phyloP scores from a whole-genome alignment of 1,140 invertebrate species.

The Drosophila orena region DNA sequence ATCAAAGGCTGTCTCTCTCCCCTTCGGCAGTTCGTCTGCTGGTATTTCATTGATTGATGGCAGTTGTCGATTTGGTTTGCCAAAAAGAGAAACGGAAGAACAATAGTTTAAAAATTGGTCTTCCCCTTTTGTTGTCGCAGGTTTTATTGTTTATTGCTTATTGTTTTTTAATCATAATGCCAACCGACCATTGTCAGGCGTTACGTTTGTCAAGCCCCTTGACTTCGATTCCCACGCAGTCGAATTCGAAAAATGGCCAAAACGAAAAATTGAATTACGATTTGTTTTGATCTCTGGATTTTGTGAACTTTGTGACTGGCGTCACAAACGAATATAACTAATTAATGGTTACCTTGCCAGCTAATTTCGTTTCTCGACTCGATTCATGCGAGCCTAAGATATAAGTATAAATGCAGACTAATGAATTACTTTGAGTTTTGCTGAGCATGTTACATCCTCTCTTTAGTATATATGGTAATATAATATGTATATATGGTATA shows the following conservation, averaged over 20 bases:
- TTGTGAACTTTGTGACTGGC: slow-evolving; percentile 43
- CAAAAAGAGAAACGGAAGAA: slow-evolving; percentile 17
- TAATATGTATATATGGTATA: too few relatives aligned
- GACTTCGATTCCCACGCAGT: slow-evolving; percentile 68
- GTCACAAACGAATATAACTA: slow-evolving; percentile 29
- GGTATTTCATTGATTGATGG: slow-evolving; percentile 65
- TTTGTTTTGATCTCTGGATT: slow-evolving; percentile 29
- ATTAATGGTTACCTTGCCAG: background rate
- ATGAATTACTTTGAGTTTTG: too few relatives aligned
- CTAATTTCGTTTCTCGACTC: too few relatives aligned
- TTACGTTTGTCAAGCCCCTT: slow-evolving; percentile 31
- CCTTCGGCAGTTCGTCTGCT: slow-evolving; percentile 1
- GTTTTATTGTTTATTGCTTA: slow-evolving; percentile 78
- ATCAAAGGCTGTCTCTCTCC: slow-evolving; percentile 52
- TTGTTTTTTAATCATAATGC: slow-evolving; percentile 79
- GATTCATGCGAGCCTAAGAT: too few relatives aligned
- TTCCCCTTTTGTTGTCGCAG: slow-evolving; percentile 20
- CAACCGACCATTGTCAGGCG: slow-evolving; percentile 48
- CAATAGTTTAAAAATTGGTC: slow-evolving; percentile 19
- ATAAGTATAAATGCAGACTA: too few relatives aligned
- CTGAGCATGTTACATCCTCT: too few relatives aligned
- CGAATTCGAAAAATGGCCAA: slow-evolving; percentile 15
- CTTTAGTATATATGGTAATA: too few relatives aligned
- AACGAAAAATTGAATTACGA: slow-evolving; percentile 20
- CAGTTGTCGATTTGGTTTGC: slow-evolving; percentile 44